phyloP scores from a whole-genome alignment of 92 coral and sea anemone species.

The Actinernus sp. region DNA sequence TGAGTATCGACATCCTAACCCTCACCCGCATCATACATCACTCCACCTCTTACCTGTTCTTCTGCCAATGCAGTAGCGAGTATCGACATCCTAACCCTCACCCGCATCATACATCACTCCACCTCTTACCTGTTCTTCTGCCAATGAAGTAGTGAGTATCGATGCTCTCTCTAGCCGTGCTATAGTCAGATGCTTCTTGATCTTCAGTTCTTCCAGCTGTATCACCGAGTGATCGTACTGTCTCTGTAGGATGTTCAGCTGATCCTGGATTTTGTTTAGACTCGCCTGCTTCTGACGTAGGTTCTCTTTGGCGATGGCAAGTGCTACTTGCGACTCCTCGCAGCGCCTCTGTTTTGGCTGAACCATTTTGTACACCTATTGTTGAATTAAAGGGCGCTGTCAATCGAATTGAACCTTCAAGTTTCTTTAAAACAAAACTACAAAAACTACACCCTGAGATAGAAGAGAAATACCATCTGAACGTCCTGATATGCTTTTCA shows the following conservation, averaged over 20 bases:
- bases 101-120: no score
- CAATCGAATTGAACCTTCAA: no score
- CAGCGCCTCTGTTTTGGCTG: conserved; percentile 94
- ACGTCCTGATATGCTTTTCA: no score
- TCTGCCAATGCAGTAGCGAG: conserved; percentile 86
- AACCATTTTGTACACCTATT: conserved; percentile 86
- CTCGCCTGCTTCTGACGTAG: conserved; percentile 85
- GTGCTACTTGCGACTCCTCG: conserved; percentile 87
- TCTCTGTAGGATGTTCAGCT: conserved; percentile 78
- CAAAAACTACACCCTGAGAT: no score
- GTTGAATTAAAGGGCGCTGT: no score
- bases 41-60: conserved; percentile 94
- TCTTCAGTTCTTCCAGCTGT: conserved; percentile 79
- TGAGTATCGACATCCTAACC: conserved; percentile 89
- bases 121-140: conserved; percentile 93
- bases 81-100: conserved; percentile 91
- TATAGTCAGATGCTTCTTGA: conserved; percentile 87
- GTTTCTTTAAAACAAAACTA: no score
- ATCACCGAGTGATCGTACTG: conserved; percentile 92
- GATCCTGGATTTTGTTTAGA: conserved; percentile 85
- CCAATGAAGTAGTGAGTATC: conserved; percentile 80
- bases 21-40: no score
- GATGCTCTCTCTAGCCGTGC: conserved; percentile 90
- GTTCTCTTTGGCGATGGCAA: conserved; percentile 83
- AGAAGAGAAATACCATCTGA: no score